These are phyloP conservation scores for Quadroppia sp. DNA, from an alignment of 2,888 invertebrate species.

Conservation along the genomic window DNA sequence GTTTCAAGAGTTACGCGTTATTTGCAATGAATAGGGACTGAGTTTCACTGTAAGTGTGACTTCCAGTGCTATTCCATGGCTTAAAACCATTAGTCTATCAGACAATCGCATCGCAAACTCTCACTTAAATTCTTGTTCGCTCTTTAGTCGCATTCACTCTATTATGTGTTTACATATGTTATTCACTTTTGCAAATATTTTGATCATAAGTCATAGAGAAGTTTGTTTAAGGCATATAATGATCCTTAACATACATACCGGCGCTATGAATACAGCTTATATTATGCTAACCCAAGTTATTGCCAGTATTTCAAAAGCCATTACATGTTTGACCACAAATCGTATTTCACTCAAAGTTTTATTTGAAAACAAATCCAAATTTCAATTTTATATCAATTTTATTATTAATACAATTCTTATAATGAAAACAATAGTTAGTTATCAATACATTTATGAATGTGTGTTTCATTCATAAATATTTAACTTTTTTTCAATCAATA, in stretches of 20 bases:
- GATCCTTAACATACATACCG: background rate
- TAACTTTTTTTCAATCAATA: too few species aligned
- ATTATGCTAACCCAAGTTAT: too few species aligned
- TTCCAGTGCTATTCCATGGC: background rate
- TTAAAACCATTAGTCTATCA: constrained; percentile 34
- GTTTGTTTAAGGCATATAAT: constrained; percentile 13
- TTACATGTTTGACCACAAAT: too few species aligned
- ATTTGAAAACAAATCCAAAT: too few species aligned
- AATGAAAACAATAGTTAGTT: too few species aligned
- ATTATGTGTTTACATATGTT: constrained; percentile 11
- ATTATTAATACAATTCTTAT: background rate
- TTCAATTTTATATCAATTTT: background rate
- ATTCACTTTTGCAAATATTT: constrained; percentile 17
- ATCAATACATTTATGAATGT: too few species aligned
- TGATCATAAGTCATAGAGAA: constrained; percentile 26
- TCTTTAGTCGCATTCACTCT: background rate
- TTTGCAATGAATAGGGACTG: constrained; percentile 28
- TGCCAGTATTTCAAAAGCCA: too few species aligned
- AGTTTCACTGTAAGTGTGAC: constrained; percentile 18
- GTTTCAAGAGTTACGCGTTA: constrained; percentile 26
- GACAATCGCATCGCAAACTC: constrained; percentile 16
- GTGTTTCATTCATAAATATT: too few species aligned
- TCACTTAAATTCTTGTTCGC: constrained; percentile 15
- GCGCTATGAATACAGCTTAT: background rate
- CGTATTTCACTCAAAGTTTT: too few species aligned